phyloP scores from a whole-genome alignment of 1,140 invertebrate genomes.

The Lamellibrachia luymesi region DNA sequence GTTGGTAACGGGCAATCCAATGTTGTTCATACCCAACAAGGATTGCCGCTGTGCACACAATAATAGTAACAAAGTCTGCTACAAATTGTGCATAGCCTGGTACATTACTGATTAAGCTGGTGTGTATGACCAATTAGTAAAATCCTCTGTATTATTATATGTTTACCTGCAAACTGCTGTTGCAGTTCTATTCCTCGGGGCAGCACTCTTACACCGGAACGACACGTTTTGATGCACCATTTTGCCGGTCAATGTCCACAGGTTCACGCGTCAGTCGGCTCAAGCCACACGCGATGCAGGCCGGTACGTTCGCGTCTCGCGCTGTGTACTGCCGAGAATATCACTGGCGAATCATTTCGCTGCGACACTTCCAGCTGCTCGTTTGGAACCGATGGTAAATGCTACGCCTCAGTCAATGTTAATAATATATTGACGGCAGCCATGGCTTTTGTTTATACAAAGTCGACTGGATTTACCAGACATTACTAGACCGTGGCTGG shows the following conservation, averaged over 20 bases:
- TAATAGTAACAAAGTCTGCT: too few species aligned
- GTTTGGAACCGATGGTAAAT: not conserved
- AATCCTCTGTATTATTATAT: not conserved
- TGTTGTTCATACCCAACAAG: too few species aligned
- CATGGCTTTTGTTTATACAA: not conserved
- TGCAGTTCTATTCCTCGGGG: not conserved
- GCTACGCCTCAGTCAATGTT: not conserved
- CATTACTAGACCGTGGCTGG: not conserved
- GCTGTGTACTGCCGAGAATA: not conserved
- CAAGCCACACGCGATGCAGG: not conserved
- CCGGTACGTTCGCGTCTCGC: not conserved
- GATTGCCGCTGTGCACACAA: too few species aligned
- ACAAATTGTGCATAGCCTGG: too few species aligned
- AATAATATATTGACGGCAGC: not conserved
- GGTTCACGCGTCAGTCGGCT: not conserved
- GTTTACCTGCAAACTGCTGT: not conserved
- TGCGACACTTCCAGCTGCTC: not conserved
- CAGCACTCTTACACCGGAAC: not conserved
- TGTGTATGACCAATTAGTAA: too few species aligned
- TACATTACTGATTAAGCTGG: too few species aligned
- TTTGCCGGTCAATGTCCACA: not conserved
- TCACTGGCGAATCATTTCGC: not conserved
- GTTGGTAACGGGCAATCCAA: too few species aligned
- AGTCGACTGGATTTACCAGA: not conserved
- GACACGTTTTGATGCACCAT: not conserved